Percentiles rank a stretch among this genome's conserved stretches.
phyloP scores from a whole-genome alignment of 2,888 invertebrate genomes.

The Sinotaia quadrata region DNA sequence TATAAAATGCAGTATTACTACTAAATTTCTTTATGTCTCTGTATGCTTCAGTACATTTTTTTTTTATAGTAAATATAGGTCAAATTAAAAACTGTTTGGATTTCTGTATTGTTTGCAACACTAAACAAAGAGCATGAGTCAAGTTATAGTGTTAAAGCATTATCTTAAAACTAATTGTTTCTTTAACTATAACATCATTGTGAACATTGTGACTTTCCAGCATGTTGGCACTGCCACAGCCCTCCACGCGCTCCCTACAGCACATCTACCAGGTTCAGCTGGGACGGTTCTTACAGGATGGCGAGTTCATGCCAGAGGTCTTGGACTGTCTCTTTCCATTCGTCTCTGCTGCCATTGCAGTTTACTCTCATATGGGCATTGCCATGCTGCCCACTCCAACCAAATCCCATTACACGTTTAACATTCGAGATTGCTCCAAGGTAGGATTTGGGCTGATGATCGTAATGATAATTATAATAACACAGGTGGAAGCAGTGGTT shows the following conservation, averaged over 20 bases:
- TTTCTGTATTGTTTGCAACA: conserved; percentile 7
- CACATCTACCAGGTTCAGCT: conserved; percentile 72
- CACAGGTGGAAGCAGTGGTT: too few species aligned
- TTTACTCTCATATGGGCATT: conserved; percentile 69
- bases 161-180: neutral
- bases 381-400: conserved; percentile 71
- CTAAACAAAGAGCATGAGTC: neutral
- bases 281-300: conserved; percentile 70
- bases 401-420: conserved; percentile 72
- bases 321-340: conserved; percentile 65
- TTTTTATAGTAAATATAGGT: too few species aligned
- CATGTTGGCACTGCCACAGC: conserved; percentile 70
- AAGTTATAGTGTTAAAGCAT: neutral
- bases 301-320: conserved; percentile 69
- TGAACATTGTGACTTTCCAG: conserved; percentile 52
- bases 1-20: too few species aligned
- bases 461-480: too few species aligned
- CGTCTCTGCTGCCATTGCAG: conserved; percentile 69
- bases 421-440: conserved; percentile 71
- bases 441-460: too few species aligned
- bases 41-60: too few species aligned
- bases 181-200: neutral
- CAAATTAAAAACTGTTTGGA: neutral
- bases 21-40: too few species aligned
- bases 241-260: conserved; percentile 70